A percentile compares a stretch with the other conserved stretches of the same genome.
These are phyloP conservation scores for Heliconius ismenius DNA, from an alignment of 2,888 invertebrate species.

Conservation along the genomic window DNA sequence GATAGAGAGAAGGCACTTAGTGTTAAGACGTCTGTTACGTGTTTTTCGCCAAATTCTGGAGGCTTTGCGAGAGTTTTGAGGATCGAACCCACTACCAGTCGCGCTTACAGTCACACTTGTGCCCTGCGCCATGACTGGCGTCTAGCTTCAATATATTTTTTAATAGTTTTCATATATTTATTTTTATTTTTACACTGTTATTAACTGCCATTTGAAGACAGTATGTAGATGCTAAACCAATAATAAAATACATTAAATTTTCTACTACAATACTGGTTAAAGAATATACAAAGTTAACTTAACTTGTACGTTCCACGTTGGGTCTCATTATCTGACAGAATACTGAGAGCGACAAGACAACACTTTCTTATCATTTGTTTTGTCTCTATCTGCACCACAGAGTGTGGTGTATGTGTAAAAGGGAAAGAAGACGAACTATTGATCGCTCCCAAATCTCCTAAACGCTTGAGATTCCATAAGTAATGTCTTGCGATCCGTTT, in stretches of 20 bases:
- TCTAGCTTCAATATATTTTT: too few species aligned
- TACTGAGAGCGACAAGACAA: slow-evolving; percentile 5
- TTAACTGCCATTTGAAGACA: too few species aligned
- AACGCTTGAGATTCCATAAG: slow-evolving; percentile 17
- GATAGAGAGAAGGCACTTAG: too few species aligned
- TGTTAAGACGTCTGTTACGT: too few species aligned
- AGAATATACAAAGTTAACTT: background rate
- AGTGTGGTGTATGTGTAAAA: background rate
- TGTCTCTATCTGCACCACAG: slow-evolving; percentile 4
- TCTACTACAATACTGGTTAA: background rate
- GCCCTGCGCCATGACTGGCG: too few species aligned
- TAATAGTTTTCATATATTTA: too few species aligned
- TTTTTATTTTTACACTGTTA: too few species aligned
- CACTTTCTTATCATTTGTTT: slow-evolving; percentile 13
- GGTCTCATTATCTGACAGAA: background rate
- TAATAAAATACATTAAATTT: background rate
- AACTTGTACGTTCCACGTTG: background rate
- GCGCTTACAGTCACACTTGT: too few species aligned
- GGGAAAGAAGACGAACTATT: slow-evolving; percentile 15
- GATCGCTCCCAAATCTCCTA: slow-evolving; percentile 13
- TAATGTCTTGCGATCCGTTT: slow-evolving; percentile 5
- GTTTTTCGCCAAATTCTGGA: too few species aligned
- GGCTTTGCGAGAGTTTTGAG: too few species aligned
- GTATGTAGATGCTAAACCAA: too few species aligned
- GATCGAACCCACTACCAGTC: too few species aligned